Evolutionary conservation across 2,888 invertebrate genomes (phyloP).

Genomic region (Tipula unca): DNA sequence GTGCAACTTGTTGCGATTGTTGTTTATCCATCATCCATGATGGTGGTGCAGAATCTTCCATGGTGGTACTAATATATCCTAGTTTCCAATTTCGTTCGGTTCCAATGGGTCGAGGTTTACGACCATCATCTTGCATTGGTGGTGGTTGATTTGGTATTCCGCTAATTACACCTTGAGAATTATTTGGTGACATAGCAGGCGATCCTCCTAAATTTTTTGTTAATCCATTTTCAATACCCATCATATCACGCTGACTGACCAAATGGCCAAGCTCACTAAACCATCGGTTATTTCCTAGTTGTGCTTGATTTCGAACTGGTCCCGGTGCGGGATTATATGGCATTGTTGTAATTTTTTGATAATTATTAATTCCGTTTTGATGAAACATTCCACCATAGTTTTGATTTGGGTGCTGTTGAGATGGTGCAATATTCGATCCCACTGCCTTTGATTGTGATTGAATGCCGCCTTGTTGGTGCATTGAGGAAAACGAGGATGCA

Average conservation of each 20-base stretch:
- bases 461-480: slow-evolving; percentile 26
- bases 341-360: slow-evolving; percentile 26
- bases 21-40: slow-evolving; percentile 34
- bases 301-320: slow-evolving; percentile 36
- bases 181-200: slow-evolving; percentile 42
- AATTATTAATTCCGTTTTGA: slow-evolving; percentile 30
- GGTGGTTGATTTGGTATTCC: slow-evolving; percentile 25
- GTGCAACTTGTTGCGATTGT: slow-evolving; percentile 22
- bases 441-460: slow-evolving; percentile 16
- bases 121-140: slow-evolving; percentile 36
- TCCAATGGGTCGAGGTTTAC: slow-evolving; percentile 65
- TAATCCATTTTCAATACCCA: slow-evolving; percentile 37
- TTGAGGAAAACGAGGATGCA: slow-evolving; percentile 58
- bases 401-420: slow-evolving; percentile 26
- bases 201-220: slow-evolving; percentile 33
- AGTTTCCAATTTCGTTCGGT: slow-evolving; percentile 54
- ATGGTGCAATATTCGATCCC: slow-evolving; percentile 23
- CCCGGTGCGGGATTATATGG: slow-evolving; percentile 29
- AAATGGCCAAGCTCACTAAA: slow-evolving; percentile 28
- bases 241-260: slow-evolving; percentile 34
- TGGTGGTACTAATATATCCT: slow-evolving; percentile 16
- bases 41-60: slow-evolving; percentile 23
- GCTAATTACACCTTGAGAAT: slow-evolving; percentile 26
- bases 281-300: slow-evolving; percentile 33
- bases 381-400: slow-evolving; percentile 30